Conservation (phyloP, 1,140 invertebrate genomes). For the Stegodyphus mimosarum region DNA sequence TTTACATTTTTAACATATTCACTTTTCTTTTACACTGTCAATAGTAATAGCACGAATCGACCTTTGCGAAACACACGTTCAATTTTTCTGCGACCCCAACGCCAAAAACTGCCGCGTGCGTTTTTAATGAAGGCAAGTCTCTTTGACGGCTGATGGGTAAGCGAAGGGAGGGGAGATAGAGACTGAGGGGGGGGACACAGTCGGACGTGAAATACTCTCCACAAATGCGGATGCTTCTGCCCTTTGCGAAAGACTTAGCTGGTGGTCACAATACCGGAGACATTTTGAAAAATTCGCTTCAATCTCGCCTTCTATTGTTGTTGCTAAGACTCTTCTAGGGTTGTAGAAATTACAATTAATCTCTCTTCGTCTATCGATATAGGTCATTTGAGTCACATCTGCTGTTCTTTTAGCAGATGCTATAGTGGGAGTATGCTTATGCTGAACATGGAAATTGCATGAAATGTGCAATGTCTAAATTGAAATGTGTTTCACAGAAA, state of each 20-base stretch:
- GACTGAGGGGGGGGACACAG: background rate
- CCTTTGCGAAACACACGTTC: background rate
- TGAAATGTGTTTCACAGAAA: no score
- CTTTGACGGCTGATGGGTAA: conserved; percentile 39
- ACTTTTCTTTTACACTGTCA: no score
- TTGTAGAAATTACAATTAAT: no score
- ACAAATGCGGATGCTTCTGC: conserved; percentile 41
- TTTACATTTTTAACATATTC: no score
- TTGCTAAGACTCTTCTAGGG: background rate
- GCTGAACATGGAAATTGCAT: no score
- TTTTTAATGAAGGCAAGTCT: conserved; percentile 56
- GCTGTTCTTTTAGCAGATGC: no score
- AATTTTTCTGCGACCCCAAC: conserved; percentile 20
- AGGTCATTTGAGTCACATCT: background rate
- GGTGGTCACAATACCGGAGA: conserved; percentile 35
- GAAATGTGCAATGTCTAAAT: no score
- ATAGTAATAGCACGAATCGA: no score
- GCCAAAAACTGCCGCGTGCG: background rate
- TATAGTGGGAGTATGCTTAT: no score
- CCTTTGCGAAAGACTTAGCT: conserved; percentile 25
- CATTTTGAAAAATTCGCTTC: conserved; percentile 32
- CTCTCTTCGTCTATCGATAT: no score
- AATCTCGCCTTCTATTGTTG: background rate
- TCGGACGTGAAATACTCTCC: conserved; percentile 45
- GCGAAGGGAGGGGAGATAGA: background rate